Base-by-base conservation (phyloP, 2,888 invertebrate species). In the Chrysolina oricalcia region DNA sequence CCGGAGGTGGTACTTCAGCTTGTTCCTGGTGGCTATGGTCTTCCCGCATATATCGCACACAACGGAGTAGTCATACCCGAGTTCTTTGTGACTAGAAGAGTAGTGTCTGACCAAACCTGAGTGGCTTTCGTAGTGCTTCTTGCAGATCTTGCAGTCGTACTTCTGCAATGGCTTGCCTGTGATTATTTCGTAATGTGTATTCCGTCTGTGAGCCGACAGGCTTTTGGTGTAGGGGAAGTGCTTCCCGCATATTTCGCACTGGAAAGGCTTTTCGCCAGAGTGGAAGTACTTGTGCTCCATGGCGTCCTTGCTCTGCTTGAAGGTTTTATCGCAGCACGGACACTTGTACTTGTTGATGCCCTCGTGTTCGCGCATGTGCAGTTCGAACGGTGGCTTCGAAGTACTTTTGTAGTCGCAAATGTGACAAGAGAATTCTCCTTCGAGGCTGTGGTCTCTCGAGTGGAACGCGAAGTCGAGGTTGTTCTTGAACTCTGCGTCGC, bases 231-330 rank as follows among this genome's bases (percentile, higher is more conserved):
- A 83, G 41, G 89, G 89, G 71, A 90, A 90, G 17, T 89, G 88
- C 73, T 90, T 90, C 75, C 89, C 88, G 81, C 90, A 90, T 15
- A 90, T 88, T 76, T 90, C 90, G 82, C 91, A 91, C 78, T 90
- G 89, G 82, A 90, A 90, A 50, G 90, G 89, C 77, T 89, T 85
- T 50, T 86, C 86, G 2, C 85, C 83, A 27, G 84, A 85, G 71
- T 86, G 86, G 27, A 83, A 83, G 56, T 83, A 81, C 21, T 83
- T 87, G 78, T 88, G 88, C 69, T 88, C 88, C 15, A 89, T 88
- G 21, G 91, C 90, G 84, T 91, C 90, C 50, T 90, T 91, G 74
- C 89, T 89, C 50, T 89, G 75, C 0, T 87, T 82, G 73, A 85
- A 84, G 10, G 81, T 82, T 70, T 84, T 85, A 9, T 79, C 73